Conservation (phyloP, 2,797 vertebrate genomes). For the Platalea minor region DNA sequence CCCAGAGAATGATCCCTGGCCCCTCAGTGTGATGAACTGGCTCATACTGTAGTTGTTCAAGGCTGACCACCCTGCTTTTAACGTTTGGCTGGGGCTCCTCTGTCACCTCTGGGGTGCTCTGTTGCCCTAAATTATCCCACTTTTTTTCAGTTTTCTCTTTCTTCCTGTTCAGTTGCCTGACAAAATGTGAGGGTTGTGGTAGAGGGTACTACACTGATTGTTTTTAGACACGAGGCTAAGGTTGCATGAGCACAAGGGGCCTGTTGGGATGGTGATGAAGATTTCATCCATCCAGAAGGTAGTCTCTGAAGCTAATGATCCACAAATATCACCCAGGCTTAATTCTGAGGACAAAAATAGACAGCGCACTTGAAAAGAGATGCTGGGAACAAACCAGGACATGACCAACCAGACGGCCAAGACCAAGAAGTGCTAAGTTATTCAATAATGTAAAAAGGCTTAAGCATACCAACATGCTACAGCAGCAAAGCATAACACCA, state of each 20-base stretch:
- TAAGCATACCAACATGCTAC: background rate
- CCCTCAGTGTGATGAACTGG: fast-evolving
- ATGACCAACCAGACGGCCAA: background rate
- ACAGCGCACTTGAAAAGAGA: background rate
- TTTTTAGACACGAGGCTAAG: background rate
- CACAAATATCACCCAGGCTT: background rate
- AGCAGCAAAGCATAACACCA: background rate
- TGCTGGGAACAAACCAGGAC: background rate
- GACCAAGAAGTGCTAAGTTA: background rate
- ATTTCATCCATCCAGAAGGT: background rate
- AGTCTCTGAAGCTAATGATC: background rate
- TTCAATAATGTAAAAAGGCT: background rate
- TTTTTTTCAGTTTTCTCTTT: background rate
- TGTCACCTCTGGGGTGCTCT: background rate
- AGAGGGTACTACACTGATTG: background rate
- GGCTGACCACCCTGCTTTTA: background rate
- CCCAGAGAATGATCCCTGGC: background rate
- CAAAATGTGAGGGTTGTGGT: background rate
- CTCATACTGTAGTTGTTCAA: background rate
- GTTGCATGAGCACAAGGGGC: background rate
- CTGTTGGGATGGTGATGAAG: background rate
- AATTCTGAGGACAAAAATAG: background rate
- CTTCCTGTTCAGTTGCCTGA: background rate
- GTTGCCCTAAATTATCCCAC: background rate
- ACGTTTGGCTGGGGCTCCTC: background rate